Evolutionary conservation across 2,888 invertebrate genomes (phyloP), one percentile per base, ranked within the genome.

Genomic region (Petrophora chlorosata): DNA sequence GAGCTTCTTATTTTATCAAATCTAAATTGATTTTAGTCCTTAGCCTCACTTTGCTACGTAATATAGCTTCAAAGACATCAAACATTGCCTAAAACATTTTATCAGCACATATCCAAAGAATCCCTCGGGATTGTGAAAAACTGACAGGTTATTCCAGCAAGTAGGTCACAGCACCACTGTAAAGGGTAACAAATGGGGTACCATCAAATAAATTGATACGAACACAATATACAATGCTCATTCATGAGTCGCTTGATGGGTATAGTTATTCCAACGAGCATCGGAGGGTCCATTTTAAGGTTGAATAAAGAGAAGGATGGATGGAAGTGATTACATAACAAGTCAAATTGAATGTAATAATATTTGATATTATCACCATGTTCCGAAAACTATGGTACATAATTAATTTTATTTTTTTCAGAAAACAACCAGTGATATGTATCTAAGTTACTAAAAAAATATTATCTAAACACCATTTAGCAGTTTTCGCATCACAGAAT

Each of bases 191-290:
- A 22, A 34, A 49, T 50, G 49, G 39, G 34, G 29, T 40, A 50
- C 22, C 43, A 50, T 50, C 49, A 50, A 50, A 50, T 50, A 50
- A 50, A 50, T 50, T 39, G 49, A 50, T 40, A 50, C 39, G 25
- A 41, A 39, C 34, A 44, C 39, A 40, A 44, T 35, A 28, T 43
- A 49, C 49, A 44, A 29, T 17, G 33, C 33, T 43, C 49, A 42
- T 39, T 43, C 43, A 16, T 9, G 23, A 12, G 34, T 10, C 25
- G 33, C 7, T 16, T 50, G 43, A 44, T 44, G 43, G 43, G 30
- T 26, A 40, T 32, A 47, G 48, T 48, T 48, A 40, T 36, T 19
- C 4, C 22, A 17, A 38, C 12, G 35, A 25, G 40, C 14, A 25
- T 25, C 8, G 41, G 12, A 47, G 35, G 25, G 19, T 47, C 23